A percentile compares a stretch with the other conserved stretches of the same genome.
Conservation (phyloP, 2,888 invertebrate genomes). For the Standfussiana lucernea region DNA sequence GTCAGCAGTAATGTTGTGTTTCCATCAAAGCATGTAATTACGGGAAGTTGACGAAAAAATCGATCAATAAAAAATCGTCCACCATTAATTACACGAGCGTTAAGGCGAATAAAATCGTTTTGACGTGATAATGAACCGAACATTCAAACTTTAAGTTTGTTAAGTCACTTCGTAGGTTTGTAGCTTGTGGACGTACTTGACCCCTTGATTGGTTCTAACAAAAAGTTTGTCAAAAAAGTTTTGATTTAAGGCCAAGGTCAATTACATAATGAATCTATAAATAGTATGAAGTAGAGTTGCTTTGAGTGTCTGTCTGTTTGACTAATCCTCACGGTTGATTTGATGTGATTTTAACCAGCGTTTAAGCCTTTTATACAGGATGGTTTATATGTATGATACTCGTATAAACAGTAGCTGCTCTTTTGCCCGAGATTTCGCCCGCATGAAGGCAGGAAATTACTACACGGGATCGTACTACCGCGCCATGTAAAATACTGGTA, state of each 20-base stretch:
- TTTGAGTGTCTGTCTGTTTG: neutral
- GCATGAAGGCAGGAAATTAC: neutral
- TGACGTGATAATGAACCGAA: constrained; percentile 42
- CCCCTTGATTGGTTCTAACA: constrained; percentile 48
- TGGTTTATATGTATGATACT: neutral
- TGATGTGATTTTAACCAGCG: neutral
- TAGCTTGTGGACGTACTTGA: constrained; percentile 31
- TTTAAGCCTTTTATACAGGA: too few species aligned
- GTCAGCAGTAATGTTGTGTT: neutral
- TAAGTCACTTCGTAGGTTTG: constrained; percentile 11
- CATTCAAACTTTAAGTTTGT: constrained; percentile 33
- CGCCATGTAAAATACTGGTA: neutral
- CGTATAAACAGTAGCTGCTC: neutral
- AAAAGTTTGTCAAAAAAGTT: constrained; percentile 55
- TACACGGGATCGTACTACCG: neutral
- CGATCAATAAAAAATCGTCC: neutral
- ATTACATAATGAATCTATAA: constrained; percentile 1
- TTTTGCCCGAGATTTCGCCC: neutral
- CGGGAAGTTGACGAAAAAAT: constrained; percentile 17
- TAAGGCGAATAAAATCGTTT: constrained; percentile 11
- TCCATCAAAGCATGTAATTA: constrained; percentile 9
- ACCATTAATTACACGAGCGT: constrained; percentile 12
- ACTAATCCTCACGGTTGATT: neutral
- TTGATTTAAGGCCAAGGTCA: constrained; percentile 35
- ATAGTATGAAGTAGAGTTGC: neutral